Percentiles rank a stretch among this genome's conserved stretches.
These are phyloP conservation scores for Brachionus rotundiformis DNA, from an alignment of 1,140 invertebrate genomes.

Conservation along the genomic window DNA sequence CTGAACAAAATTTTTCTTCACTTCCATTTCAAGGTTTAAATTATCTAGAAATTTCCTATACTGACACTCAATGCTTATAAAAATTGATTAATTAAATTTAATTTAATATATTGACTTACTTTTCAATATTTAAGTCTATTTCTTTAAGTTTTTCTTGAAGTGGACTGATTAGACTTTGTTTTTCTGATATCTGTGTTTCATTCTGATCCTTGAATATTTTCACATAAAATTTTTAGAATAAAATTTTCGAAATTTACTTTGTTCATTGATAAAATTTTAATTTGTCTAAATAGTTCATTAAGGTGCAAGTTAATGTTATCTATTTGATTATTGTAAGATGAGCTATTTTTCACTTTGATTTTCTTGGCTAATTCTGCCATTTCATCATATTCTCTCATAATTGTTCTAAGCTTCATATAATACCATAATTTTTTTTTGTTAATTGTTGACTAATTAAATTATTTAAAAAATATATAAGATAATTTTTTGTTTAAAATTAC, in stretches of 20 bases:
- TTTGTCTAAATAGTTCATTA: constrained; percentile 21
- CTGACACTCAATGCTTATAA: not conserved
- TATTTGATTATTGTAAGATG: not conserved
- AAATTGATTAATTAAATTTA: not conserved
- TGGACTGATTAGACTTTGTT: constrained; percentile 9
- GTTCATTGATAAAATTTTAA: not conserved
- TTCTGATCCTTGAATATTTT: not conserved
- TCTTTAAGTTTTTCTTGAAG: constrained; percentile 26
- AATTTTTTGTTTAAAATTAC: constrained; percentile 54
- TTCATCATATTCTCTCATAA: constrained; percentile 58
- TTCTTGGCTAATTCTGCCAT: constrained; percentile 54
- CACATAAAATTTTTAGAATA: no score
- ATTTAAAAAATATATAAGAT: not conserved
- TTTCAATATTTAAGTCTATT: constrained; percentile 3
- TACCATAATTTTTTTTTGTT: constrained; percentile 64
- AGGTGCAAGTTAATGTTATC: not conserved
- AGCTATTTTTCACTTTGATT: constrained; percentile 13
- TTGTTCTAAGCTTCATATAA: constrained; percentile 61
- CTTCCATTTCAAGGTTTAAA: not conserved
- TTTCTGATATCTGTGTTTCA: not conserved
- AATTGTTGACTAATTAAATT: constrained; percentile 56
- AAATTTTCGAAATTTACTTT: not conserved
- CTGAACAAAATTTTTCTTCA: constrained; percentile 53
- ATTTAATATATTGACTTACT: not conserved
- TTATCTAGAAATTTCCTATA: constrained; percentile 8